Base-by-base conservation (phyloP, 35 echinoderm and acorn worm species). In the Holothuria glaberrima region DNA sequence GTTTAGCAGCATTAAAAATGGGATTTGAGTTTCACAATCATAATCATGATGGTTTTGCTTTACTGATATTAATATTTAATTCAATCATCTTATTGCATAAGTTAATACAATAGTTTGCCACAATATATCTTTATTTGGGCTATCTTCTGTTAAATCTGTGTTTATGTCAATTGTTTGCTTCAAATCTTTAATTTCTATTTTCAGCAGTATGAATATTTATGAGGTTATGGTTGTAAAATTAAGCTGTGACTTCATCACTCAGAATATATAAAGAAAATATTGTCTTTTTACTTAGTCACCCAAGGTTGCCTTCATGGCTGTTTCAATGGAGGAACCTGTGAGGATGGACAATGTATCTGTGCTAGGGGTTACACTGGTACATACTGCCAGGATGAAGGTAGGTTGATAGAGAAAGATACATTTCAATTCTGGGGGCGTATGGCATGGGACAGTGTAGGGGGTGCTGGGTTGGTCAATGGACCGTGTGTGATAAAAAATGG, bases 251-350 rank as follows among this genome's bases (percentile, higher is more conserved):
- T 4, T 2, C 12, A 65, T 2, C 20, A 29, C 12, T 65, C 20
- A 29, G 5, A 41, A 41, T 41, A 41, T 41, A 4, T 41, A 41
- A 41, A 10, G 9, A 25, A 29, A 26, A 17, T 25, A 69, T 17
- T 25, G 22, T 29, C 31, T 20, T 33, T 26, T 29, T 5, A n/a
- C 7, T 12, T 17, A 69, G 31, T 69, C 22, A 10, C 66, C 31
- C 66, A 12, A 14, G 33, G 45, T 35, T 44, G 74, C 87, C 30
- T 58, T 62, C 88, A 66, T 32, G 87, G n/a, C 5, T 97, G 95
- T 65, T 81, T 88, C 67, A 97, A 98, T 91, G 93, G 93, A 50
- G 96, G 92, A 16, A 91, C 82, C 13, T 98, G 96, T 89, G 44
- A 86, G 24, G 75, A 94, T 65, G 93, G 91, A 13, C 61, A 93